Base-by-base conservation (phyloP, 92 coral and sea anemone species). In the Bergia sp. region DNA sequence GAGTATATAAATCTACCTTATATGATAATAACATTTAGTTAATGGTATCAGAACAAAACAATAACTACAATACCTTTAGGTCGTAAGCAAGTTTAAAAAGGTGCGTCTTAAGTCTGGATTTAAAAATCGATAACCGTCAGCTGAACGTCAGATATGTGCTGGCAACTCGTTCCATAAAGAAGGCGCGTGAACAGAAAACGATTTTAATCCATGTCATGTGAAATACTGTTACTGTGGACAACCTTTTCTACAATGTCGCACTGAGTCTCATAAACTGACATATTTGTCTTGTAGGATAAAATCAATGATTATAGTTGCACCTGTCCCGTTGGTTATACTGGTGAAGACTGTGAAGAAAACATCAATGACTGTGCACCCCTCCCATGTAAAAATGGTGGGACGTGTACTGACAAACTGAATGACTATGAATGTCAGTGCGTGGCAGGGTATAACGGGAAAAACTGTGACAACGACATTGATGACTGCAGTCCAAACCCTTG, bases 321-420 rank as follows among this genome's bases (percentile, higher is more conserved):
- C 5, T 95, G 98, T 76, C 90, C 89, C 2, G 80, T 92, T 0
- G 98, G 98, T 11, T 95, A 73, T 79, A 93, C 96, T 74, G 98
- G 98, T 40, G 82, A 45, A 11, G 65, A 90, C 82, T 95, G 98
- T 73, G 96, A 93, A 72, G 87, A 67, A 40, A 89, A 95, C 89
- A 93, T 95, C 57, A 88, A 95, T 64, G 98, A 95, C 86, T 95
- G 98, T 21, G 85, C 82, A 36, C 73, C 90, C 69, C 85, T 73
- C 36, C 98, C 98, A 3, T 95, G 98, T 71, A 76, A 89, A 7
- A 88, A 95, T 86, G 91, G 91, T 53, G 98, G 93, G 21, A 95
- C 98, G 9, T 95, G 98, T 16, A 78, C 91, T 76, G 98, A 95
- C 79, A 88, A 82, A 61, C 69, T 95, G 21, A 89, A 92, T 85